Percentiles rank a stretch among this genome's conserved stretches.
phyloP scores from a whole-genome alignment of 2,888 invertebrate genomes.

The Alloplasta piceator region DNA sequence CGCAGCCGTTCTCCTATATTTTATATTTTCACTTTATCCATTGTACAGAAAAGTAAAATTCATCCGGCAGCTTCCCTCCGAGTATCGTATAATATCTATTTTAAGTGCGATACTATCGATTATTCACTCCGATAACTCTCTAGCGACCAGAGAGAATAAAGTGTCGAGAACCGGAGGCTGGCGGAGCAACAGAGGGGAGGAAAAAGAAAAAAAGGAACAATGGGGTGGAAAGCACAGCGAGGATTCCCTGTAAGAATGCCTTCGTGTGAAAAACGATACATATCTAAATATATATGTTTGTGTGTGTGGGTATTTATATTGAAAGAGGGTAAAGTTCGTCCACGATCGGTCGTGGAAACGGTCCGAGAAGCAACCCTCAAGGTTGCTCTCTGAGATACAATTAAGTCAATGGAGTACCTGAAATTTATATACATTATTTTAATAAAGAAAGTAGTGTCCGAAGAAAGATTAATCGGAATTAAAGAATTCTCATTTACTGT shows the following conservation, averaged over 20 bases:
- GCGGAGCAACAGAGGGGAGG: constrained; percentile 1
- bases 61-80: constrained; percentile 2
- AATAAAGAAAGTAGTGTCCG: neutral
- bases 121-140: constrained; percentile 23
- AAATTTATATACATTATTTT: neutral
- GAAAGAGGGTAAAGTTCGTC: constrained; percentile 19
- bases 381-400: too few relatives aligned
- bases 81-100: constrained; percentile 29
- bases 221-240: constrained; percentile 14
- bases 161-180: neutral
- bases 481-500: neutral
- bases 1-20: neutral
- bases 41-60: constrained; percentile 36
- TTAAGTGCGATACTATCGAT: constrained; percentile 37
- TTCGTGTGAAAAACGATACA: constrained; percentile 4
- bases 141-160: constrained; percentile 7
- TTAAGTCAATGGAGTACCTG: too few relatives aligned
- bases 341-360: constrained; percentile 50
- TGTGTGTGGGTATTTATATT: too few relatives aligned
- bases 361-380: neutral
- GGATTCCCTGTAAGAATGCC: constrained; percentile 5
- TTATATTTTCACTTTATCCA: constrained; percentile 28
- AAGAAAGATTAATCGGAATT: neutral
- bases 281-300: too few relatives aligned
- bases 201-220: constrained; percentile 5